These are phyloP conservation scores for Brachionus angularis DNA, from an alignment of 1,140 invertebrate genomes.

Conservation along the genomic window DNA sequence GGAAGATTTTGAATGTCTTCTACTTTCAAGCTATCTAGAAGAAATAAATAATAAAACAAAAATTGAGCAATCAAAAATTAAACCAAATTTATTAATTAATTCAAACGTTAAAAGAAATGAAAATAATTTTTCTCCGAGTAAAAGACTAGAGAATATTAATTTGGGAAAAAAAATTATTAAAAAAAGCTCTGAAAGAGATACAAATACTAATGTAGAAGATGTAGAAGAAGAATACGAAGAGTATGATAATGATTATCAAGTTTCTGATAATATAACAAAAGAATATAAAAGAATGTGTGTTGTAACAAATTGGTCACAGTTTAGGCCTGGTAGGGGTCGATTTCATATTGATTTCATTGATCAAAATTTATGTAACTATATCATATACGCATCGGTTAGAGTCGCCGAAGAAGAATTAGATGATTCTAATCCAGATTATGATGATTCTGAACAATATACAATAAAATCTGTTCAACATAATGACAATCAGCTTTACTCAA, in stretches of 20 bases:
- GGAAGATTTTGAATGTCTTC: constrained; percentile 31
- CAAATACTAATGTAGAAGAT: not conserved
- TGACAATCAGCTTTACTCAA: constrained; percentile 1
- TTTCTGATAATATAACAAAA: no score
- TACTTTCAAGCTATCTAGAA: not conserved
- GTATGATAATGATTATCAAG: not conserved
- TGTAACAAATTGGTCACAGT: constrained; percentile 56
- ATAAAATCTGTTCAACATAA: constrained; percentile 23
- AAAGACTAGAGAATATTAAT: not conserved
- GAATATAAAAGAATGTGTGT: constrained; percentile 53
- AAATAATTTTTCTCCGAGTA: not conserved
- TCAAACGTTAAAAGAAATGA: not conserved
- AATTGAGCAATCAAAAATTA: no score
- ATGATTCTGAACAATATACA: constrained; percentile 25
- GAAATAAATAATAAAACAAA: not conserved
- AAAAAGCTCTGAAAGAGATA: no score
- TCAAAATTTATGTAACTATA: constrained; percentile 70
- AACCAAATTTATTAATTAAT: no score
- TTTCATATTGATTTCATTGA: constrained; percentile 67
- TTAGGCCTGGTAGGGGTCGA: constrained; percentile 48
- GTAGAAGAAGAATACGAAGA: not conserved
- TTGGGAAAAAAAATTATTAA: no score
- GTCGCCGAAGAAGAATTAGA: constrained; percentile 58
- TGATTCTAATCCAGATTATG: not conserved
- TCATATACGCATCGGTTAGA: constrained; percentile 73